Evolutionary conservation across 2,113 vertebrate genomes (phyloP).

Genomic region (Sebastes schlegelii): DNA sequence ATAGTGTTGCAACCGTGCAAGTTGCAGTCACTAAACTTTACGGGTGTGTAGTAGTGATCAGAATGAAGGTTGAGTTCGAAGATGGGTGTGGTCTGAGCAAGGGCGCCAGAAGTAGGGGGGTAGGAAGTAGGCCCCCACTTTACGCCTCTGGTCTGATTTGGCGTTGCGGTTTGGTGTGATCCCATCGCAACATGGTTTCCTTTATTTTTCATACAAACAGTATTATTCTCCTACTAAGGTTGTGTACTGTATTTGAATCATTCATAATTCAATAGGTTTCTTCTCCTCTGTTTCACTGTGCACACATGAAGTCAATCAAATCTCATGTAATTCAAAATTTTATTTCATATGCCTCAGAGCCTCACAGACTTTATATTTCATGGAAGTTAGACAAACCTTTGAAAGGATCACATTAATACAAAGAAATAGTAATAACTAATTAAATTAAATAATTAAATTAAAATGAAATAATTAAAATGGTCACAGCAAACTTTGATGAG

Average conservation of each 20-base stretch:
- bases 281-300: background rate
- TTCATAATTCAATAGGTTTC: background rate
- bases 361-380: background rate
- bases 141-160: too few species aligned
- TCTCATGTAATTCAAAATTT: background rate
- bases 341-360: background rate
- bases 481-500: background rate
- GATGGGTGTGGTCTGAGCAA: too few species aligned
- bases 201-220: background rate
- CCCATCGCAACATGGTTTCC: background rate
- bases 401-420: background rate
- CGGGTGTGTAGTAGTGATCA: too few species aligned
- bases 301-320: background rate
- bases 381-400: background rate
- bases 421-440: too few species aligned
- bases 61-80: too few species aligned
- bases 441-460: too few species aligned
- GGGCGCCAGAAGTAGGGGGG: too few species aligned
- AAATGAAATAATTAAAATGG: background rate
- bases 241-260: background rate
- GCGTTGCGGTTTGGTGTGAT: too few species aligned
- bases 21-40: too few species aligned
- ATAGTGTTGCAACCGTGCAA: background rate
- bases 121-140: too few species aligned
- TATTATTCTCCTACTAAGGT: background rate